These are phyloP conservation scores for Pantelozetes paolii DNA, from an alignment of 2,888 invertebrate species.

Conservation along the genomic window DNA sequence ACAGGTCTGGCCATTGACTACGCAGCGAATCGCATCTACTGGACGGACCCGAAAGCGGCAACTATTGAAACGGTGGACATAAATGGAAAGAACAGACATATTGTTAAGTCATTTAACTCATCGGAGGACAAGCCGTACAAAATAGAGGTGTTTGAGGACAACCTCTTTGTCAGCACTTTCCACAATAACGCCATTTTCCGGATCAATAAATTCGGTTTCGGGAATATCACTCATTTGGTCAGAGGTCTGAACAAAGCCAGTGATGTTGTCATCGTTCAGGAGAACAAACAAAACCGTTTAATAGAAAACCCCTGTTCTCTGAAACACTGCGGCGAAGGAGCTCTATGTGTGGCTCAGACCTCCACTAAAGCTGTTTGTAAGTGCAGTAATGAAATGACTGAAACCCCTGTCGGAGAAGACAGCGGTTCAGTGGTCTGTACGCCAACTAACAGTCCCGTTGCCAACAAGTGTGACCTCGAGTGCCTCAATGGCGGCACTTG, in stretches of 20 bases:
- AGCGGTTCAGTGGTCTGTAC: neutral
- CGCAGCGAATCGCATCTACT: constrained; percentile 71
- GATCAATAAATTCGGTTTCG: constrained; percentile 65
- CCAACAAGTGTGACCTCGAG: constrained; percentile 47
- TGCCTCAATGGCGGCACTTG: constrained; percentile 61
- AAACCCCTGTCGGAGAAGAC: constrained; percentile 44
- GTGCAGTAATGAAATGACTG: constrained; percentile 52
- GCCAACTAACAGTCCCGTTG: neutral
- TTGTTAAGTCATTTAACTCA: constrained; percentile 62
- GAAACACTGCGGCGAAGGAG: constrained; percentile 60
- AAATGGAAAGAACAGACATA: constrained; percentile 68
- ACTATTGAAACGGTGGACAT: constrained; percentile 78
- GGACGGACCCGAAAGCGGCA: constrained; percentile 80
- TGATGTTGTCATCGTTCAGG: constrained; percentile 65
- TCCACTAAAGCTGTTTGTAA: constrained; percentile 50
- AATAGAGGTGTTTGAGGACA: constrained; percentile 77
- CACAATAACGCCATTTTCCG: constrained; percentile 62
- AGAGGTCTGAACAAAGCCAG: constrained; percentile 59
- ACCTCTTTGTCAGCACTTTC: constrained; percentile 68
- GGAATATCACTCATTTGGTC: constrained; percentile 57
- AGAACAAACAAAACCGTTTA: constrained; percentile 60
- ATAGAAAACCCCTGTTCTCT: constrained; percentile 50
- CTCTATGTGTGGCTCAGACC: constrained; percentile 58
- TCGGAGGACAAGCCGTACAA: constrained; percentile 62
- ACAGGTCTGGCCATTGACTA: constrained; percentile 75